Base-by-base conservation (phyloP, 2,797 vertebrate species). In the Acipenser oxyrinchus region DNA sequence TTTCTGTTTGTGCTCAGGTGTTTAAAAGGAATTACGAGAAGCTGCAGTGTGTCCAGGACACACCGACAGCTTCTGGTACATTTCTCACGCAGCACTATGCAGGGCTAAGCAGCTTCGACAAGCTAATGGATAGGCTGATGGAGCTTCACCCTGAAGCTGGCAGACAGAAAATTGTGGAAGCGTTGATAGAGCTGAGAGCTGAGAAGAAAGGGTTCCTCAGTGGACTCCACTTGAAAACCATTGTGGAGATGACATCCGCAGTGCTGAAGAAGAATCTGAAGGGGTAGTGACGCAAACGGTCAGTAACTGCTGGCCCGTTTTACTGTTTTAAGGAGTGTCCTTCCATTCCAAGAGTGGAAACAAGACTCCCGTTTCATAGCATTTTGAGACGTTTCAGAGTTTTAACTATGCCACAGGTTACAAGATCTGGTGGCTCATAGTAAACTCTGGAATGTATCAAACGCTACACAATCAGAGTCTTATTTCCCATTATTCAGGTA, bases 191-290 rank as follows among this genome's bases (percentile, higher is more conserved):
- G 69, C 74, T 89, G 59, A 79, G 62, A 67, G 67, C 49, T 5
- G 62, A 71, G 12, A 79, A 85, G 63, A 49, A 57, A 6, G 78
- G 73, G 6, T 60, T 60, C 11, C 81, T 89, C 23, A 59, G 68
- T 15, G 67, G 81, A 23, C 70, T 88, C 48, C 80, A 84, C 0
- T 77, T 89, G 61, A 62, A 63, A 10, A 72, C 64, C 50, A 82
- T 90, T 60, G 67, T 72, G 48, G 79, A 86, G 11, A 87, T 88
- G 86, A 72, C 75, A 0, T 88, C 88, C 1, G 74, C 83, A 50
- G 71, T 86, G 2, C 80, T 90, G 37, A 77, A 37, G 23, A 37
- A 3, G 23, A 37, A 37, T 37, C 2, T 37, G 23, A 37, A 1
- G 23, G 23, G 2, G 23, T 37, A 37, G 23, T 2, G 23, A 37